Evolutionary conservation across 2,113 vertebrate genomes (phyloP).

Genomic region (Podiceps cristatus): DNA sequence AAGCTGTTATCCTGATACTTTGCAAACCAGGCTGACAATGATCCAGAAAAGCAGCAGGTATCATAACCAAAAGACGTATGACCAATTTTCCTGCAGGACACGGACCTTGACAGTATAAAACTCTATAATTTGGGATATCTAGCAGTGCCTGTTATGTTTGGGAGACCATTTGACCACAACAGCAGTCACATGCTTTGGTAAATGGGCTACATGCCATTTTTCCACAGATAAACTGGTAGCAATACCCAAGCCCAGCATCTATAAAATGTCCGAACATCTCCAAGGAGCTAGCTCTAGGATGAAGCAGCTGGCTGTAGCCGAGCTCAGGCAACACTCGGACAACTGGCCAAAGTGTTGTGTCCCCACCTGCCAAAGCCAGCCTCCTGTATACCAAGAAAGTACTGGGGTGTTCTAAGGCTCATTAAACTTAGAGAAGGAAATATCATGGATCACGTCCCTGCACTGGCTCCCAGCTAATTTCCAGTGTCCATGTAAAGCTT

Average conservation of each 20-base stretch:
- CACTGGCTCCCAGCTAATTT: background rate
- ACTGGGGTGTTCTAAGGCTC: background rate
- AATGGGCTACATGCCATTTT: fast-evolving
- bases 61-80: background rate
- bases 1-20: background rate
- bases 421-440: background rate
- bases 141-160: background rate
- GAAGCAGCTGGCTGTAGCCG: background rate
- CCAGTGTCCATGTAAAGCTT: constrained; percentile 1
- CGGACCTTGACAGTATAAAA: background rate
- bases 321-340: background rate
- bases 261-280: background rate
- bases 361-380: background rate
- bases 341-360: background rate
- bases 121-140: background rate
- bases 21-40: background rate
- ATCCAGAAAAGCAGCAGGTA: background rate
- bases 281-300: background rate
- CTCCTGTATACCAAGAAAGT: background rate
- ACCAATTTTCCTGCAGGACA: background rate
- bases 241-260: background rate
- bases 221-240: background rate
- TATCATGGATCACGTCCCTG: background rate
- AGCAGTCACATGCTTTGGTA: background rate
- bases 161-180: background rate